Conservation (phyloP, 1,140 invertebrate species). For the Monomorium pharaonis region DNA sequence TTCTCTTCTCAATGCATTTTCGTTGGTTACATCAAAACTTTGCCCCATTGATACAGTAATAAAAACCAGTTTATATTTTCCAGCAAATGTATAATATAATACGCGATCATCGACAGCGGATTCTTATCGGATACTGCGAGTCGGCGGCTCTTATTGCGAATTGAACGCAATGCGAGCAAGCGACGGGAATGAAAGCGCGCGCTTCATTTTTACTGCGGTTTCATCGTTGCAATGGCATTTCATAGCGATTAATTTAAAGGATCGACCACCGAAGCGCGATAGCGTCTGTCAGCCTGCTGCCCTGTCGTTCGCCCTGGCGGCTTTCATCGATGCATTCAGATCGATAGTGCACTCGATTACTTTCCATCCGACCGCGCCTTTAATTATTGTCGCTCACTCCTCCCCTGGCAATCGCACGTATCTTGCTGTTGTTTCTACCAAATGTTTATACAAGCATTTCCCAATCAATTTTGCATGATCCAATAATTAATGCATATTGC, state of each 20-base stretch:
- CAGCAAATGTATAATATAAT: slow-evolving; percentile 42
- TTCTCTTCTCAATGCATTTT: slow-evolving; percentile 1
- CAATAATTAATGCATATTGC: not conserved
- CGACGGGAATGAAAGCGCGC: not conserved
- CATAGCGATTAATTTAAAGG: slow-evolving; percentile 55
- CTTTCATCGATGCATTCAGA: slow-evolving; percentile 57
- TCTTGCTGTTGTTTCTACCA: slow-evolving; percentile 15
- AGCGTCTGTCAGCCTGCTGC: slow-evolving; percentile 32
- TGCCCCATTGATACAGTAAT: not conserved
- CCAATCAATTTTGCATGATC: not conserved
- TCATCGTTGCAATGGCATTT: slow-evolving; percentile 29
- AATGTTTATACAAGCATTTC: slow-evolving; percentile 13
- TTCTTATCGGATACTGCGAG: slow-evolving; percentile 30
- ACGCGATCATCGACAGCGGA: slow-evolving; percentile 13
- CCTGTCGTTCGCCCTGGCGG: slow-evolving; percentile 29
- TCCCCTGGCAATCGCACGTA: slow-evolving; percentile 20
- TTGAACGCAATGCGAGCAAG: slow-evolving; percentile 36
- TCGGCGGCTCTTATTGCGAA: slow-evolving; percentile 39
- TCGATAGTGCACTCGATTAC: slow-evolving; percentile 46
- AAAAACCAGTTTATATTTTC: slow-evolving; percentile 46
- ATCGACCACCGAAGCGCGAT: slow-evolving; percentile 36
- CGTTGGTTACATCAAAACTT: not conserved
- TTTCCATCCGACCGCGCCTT: slow-evolving; percentile 57
- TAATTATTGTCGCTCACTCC: slow-evolving; percentile 53
- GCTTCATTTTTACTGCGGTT: slow-evolving; percentile 55